Base-by-base conservation (phyloP, 2,888 invertebrate species). In the Noctua janthe region DNA sequence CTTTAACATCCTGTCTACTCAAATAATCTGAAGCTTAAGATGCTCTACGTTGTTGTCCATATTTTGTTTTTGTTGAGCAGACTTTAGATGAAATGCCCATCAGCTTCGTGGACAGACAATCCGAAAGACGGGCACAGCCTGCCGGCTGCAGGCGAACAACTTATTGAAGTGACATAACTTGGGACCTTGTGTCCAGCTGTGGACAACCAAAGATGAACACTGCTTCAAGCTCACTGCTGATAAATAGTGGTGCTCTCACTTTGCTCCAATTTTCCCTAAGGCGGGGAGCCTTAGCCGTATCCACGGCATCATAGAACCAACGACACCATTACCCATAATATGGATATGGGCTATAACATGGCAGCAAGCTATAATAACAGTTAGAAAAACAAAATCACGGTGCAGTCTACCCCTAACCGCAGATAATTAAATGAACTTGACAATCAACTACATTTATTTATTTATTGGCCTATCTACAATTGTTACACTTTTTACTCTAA, bases 371-470 rank as follows among this genome's bases (percentile, higher is more conserved):
- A 2, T 17, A 35, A 66, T 20, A 47, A 70, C 39, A 17, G 17
- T 62, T 47, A 62, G 2, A 49, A 56, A 17, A n/a, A 75, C 69
- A 74, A 59, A 64, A 73, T 47, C 51, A 47, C 54, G 71, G n/a
- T 62, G 54, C 56, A 79, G 59, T 10, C 43, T 51, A 64, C 70
- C 74, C 77, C 59, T 69, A 77, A 72, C 29, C 77, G 77, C 72
- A 67, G 82, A 66, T 73, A 80, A 64, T 35, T 35, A 64, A 74
- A 80, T 78, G 54, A 81, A 83, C 77, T 78, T 74, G 79, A 76
- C 64, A 71, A 82, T 82, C 73, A 77, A 82, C 71, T 76, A 51
- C 78, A 29, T 29, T 29, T 29, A 29, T 29, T 29, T 29, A 29
- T 29, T 29, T 29, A 29, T 29, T 29, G 29, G 29, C 29, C 29